Percentiles rank a stretch among this genome's conserved stretches.
Conservation (phyloP, 1,140 invertebrate genomes). For the Semibalanus balanoides region DNA sequence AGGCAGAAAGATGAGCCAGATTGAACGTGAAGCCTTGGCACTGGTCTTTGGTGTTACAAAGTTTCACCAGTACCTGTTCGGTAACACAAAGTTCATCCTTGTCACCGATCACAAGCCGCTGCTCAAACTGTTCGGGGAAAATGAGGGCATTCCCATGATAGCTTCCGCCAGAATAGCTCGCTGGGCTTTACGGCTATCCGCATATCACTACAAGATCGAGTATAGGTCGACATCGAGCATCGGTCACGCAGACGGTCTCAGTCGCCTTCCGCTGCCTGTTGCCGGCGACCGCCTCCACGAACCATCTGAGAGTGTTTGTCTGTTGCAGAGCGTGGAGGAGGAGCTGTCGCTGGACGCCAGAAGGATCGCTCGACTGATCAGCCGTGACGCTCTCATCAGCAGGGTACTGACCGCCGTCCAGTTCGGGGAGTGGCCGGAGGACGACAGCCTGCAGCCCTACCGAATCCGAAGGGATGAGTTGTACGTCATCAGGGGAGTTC, state of each 20-base stretch:
- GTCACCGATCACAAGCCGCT: not conserved
- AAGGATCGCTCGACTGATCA: not conserved
- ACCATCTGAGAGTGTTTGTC: not conserved
- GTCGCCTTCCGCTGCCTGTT: not conserved
- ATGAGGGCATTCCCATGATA: not conserved
- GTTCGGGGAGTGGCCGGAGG: not conserved
- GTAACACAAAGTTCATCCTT: not conserved
- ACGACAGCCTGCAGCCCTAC: not conserved
- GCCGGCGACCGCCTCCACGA: not conserved
- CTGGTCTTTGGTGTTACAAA: not conserved
- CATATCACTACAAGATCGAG: not conserved
- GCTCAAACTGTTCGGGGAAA: not conserved
- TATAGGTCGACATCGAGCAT: not conserved
- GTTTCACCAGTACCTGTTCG: not conserved
- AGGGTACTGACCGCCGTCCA: not conserved
- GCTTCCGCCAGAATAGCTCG: not conserved
- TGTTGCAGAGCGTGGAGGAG: not conserved
- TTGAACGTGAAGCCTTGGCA: not conserved
- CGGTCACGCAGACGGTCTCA: not conserved
- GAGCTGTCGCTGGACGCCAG: not conserved
- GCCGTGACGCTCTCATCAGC: not conserved
- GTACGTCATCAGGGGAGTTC: not conserved
- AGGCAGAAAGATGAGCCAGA: not conserved
- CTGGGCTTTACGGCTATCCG: not conserved
- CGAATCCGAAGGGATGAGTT: not conserved